Base-by-base conservation (phyloP, 1,140 invertebrate species). In the Ceratina australensis region DNA sequence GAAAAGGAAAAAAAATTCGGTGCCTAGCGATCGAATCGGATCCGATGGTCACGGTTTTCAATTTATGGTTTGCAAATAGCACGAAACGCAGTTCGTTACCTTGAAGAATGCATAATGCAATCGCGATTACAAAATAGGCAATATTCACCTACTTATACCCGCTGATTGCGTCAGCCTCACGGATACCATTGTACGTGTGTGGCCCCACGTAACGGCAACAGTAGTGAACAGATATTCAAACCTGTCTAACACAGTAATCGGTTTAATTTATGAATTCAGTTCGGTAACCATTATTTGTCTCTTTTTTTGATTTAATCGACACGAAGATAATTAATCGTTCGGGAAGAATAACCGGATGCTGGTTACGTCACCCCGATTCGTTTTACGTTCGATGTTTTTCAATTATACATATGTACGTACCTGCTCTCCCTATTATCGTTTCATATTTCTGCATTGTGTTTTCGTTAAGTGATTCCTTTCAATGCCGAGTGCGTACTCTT, bases 361-460 rank as follows among this genome's bases (percentile, higher is more conserved):
- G 16, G 33, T 50, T 50, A 66, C 64, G 64, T 50, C 22, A 66
- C 8, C 13, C 3, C 10, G 15, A 33, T 64, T 16, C 61, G 5
- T 42, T 50, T 66, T 50, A 66, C 64, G 64, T 8, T 15, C 22
- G 42, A 8, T 66, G 47, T 50, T 71, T 47, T 57, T 59, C 68
- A 16, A 71, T 71, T 59, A 22, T 59, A 42, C 33, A 42, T 42
- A 42, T 42, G 33, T 42, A 42, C 10, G 0, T 42, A 42, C 33
- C 10, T n/a, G n/a, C n/a, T 42, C 33, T 3, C 33, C 10, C 33
- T 42, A 10, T 42, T 42, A 42, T 42, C 33, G 10, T 42, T 42
- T 42, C 8, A 42, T 42, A 10, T 42, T 10, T 42, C 33, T 42
- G 33, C 33, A 42, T 42, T 42, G 33, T 42, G 5, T 42, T 42